Evolutionary conservation across 2,888 invertebrate genomes (phyloP).

Genomic region (Scaptodrosophila latifasciaeformis): DNA sequence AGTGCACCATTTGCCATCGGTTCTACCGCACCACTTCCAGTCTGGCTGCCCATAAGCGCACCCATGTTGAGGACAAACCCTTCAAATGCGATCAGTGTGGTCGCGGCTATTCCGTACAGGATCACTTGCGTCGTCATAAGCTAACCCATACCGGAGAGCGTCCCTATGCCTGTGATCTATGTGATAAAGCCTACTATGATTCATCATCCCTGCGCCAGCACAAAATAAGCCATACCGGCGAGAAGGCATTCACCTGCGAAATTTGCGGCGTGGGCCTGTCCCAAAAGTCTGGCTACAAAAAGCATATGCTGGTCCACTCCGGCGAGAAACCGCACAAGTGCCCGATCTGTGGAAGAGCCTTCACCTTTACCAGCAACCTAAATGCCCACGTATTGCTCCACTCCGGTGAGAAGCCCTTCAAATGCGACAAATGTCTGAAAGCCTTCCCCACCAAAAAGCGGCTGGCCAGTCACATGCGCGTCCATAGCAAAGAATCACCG

Average conservation of each 20-base stretch:
- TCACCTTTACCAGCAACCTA: slow-evolving; percentile 74
- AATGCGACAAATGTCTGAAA: slow-evolving; percentile 68
- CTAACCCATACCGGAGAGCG: slow-evolving; percentile 54
- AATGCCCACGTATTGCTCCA: slow-evolving; percentile 73
- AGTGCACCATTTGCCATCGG: slow-evolving; percentile 43
- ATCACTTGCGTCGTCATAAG: slow-evolving; percentile 50
- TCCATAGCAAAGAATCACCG: slow-evolving; percentile 69
- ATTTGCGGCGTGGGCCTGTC: slow-evolving; percentile 74
- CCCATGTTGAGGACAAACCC: slow-evolving; percentile 68
- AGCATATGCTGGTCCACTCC: slow-evolving; percentile 74
- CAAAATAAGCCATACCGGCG: slow-evolving; percentile 72
- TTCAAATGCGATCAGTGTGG: slow-evolving; percentile 66
- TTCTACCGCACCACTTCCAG: slow-evolving; percentile 56
- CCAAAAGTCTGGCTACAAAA: slow-evolving; percentile 74
- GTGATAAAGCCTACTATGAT: slow-evolving; percentile 73
- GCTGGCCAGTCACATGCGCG: slow-evolving; percentile 69
- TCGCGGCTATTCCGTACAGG: slow-evolving; percentile 48
- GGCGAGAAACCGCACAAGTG: slow-evolving; percentile 73
- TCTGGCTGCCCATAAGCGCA: slow-evolving; percentile 53
- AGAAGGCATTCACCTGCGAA: slow-evolving; percentile 72
- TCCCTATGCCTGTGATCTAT: slow-evolving; percentile 58
- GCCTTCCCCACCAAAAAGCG: slow-evolving; percentile 72
- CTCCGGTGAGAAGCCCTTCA: too few relatives aligned
- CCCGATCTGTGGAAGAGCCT: slow-evolving; percentile 69
- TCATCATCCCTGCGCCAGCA: slow-evolving; percentile 72